Evolutionary conservation across 37 sponge, comb jelly and placozoan species (phyloP), one percentile per base, ranked within the genome.

Genomic region (Aplysina aerophoba): DNA sequence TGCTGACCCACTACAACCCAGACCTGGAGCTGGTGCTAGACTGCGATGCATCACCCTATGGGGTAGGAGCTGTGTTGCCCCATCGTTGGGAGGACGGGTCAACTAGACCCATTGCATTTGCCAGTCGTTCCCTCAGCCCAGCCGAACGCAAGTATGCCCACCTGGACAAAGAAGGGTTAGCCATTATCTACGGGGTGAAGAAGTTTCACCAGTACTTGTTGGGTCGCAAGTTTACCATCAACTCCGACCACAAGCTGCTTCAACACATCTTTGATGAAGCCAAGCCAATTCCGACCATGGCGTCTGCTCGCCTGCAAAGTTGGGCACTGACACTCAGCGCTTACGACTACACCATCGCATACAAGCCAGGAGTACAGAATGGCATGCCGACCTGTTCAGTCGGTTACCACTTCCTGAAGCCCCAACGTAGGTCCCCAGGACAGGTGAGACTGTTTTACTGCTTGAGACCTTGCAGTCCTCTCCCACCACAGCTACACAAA

Each of bases 241-340:
- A 60, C 82, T 37, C 82, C 12, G 82, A 81, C 61, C 82, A 81
- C 82, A 81, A 81, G 34, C 82, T 61, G 27, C 63, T 81, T 19
- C 63, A 60, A 27, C 62, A 54, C 59, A 85, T 75, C 38, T 85
- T 75, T n/a, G 61, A 16, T 59, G 40, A 28, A 20, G 20, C 20
- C 63, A 81, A 62, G 61, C 60, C 62, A 17, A 59, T 81, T 59
- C 82, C 82, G 25, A 14, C 82, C 15, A 55, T 81, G 37, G 82
- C 60, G 63, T 56, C 82, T 16, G 82, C 82, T 24, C 59, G 61
- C 59, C 25, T 81, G 15, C 82, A 81, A 59, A 56, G 82, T 15
- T 81, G 82, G 82, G 82, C 61, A 21, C 20, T 81, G 20, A 27
- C 24, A 15, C 25, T 81, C 15, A 34, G 34, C 17, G 82, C 82